These are phyloP conservation scores for Hydrozoanthus tunicans DNA, from an alignment of 64 coral and sea anemone genomes.

Conservation along the genomic window DNA sequence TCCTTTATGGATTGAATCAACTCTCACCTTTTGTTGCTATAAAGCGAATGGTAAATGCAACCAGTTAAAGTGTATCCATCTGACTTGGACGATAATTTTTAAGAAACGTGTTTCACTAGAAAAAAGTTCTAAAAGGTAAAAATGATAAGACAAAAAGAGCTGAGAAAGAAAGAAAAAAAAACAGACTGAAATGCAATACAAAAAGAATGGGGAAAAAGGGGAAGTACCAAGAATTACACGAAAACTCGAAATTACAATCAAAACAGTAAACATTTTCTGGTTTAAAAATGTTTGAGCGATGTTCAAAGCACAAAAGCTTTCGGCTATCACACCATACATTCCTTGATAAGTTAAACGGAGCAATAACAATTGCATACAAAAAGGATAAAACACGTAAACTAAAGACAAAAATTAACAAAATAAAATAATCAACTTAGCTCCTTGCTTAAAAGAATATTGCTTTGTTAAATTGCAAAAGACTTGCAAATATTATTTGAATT, in stretches of 20 bases:
- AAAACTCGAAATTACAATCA: background rate
- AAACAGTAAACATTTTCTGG: background rate
- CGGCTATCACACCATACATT: too few species aligned
- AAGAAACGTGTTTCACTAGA: too few species aligned
- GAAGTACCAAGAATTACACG: background rate
- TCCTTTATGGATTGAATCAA: constrained; percentile 87
- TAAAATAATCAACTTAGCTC: too few species aligned
- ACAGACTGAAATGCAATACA: background rate
- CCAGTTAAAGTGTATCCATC: background rate
- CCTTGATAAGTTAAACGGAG: too few species aligned
- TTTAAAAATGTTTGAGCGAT: background rate
- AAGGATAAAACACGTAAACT: too few species aligned
- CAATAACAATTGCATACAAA: too few species aligned
- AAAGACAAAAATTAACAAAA: too few species aligned
- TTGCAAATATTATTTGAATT: background rate
- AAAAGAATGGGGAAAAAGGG: background rate
- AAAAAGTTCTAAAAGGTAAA: background rate
- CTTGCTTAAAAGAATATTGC: too few species aligned
- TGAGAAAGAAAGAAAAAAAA: background rate
- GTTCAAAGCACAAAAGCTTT: too few species aligned
- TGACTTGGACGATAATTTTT: background rate
- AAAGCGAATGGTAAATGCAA: background rate
- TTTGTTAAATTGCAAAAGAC: too few species aligned
- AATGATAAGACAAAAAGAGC: background rate
- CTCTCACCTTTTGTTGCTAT: constrained; percentile 83